Evolutionary conservation across 2,797 vertebrate genomes (phyloP).

Genomic region (Semotilus atromaculatus): DNA sequence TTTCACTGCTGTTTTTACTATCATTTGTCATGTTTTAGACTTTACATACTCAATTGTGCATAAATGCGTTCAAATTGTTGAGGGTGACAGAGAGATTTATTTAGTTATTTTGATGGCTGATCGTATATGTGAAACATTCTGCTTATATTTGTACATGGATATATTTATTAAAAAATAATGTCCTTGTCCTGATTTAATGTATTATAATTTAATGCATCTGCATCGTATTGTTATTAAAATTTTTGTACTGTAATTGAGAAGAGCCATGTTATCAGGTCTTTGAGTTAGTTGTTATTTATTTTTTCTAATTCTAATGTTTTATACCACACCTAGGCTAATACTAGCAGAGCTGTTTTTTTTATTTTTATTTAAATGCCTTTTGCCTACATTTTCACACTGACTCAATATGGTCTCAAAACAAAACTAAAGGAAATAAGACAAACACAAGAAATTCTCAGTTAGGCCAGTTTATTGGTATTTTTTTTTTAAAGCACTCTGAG

Average conservation of each 20-base stretch:
- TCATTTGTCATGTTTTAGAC: not conserved
- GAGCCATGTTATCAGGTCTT: not conserved
- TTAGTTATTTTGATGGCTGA: slow-evolving; percentile 36
- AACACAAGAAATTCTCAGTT: not conserved
- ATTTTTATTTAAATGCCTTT: not conserved
- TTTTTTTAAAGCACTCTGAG: not conserved
- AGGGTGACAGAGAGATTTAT: not conserved
- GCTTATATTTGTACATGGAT: not conserved
- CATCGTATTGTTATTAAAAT: not conserved
- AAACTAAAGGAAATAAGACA: not conserved
- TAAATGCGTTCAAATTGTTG: not conserved
- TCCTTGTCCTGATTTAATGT: not conserved
- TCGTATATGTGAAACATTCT: not conserved
- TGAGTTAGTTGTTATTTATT: not conserved
- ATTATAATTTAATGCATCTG: not conserved
- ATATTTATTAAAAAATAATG: not conserved
- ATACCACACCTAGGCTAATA: not conserved
- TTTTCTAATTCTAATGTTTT: not conserved
- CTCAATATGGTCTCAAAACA: not conserved
- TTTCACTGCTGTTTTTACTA: not conserved
- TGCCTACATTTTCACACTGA: not conserved
- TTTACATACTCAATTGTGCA: not conserved
- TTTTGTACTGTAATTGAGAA: not conserved
- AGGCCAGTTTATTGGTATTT: slow-evolving; percentile 28
- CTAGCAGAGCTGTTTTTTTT: not conserved